phyloP scores from a whole-genome alignment of 2,888 invertebrate species.

The Ceraclea dissimilis region DNA sequence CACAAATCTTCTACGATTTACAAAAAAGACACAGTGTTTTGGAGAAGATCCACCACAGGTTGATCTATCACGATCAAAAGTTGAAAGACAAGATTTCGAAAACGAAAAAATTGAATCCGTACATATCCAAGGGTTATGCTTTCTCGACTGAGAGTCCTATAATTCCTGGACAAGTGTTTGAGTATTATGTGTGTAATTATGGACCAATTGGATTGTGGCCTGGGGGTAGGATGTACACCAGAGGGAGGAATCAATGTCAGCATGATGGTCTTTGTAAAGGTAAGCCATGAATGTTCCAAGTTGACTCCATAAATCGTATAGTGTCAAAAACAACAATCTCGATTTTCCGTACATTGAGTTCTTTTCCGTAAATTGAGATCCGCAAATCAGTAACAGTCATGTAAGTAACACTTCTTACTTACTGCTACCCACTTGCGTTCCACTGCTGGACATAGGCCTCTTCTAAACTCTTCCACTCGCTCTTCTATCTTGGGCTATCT shows the following conservation, averaged over 20 bases:
- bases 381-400: no score
- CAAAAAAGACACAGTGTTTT: slow-evolving; percentile 13
- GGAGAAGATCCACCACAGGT: slow-evolving; percentile 15
- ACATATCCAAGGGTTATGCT: slow-evolving; percentile 14
- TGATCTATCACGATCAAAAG: slow-evolving; percentile 17
- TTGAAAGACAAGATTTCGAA: slow-evolving; percentile 16
- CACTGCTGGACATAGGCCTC: no score
- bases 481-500: no score
- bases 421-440: no score
- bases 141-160: slow-evolving; percentile 17
- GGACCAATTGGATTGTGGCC: slow-evolving; percentile 36
- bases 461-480: no score
- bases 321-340: neutral
- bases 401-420: neutral
- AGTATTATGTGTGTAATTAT: slow-evolving; percentile 36
- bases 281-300: no score
- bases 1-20: slow-evolving; percentile 9
- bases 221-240: slow-evolving; percentile 21
- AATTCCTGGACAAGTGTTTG: slow-evolving; percentile 23
- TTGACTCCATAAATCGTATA: no score
- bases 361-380: no score
- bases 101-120: slow-evolving; percentile 19
- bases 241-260: slow-evolving; percentile 17
- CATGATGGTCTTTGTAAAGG: slow-evolving; percentile 18
- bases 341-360: neutral